A percentile compares a stretch with the other conserved stretches of the same genome.
phyloP scores from a whole-genome alignment of 2,888 invertebrate genomes.

The Stenurella melanura region DNA sequence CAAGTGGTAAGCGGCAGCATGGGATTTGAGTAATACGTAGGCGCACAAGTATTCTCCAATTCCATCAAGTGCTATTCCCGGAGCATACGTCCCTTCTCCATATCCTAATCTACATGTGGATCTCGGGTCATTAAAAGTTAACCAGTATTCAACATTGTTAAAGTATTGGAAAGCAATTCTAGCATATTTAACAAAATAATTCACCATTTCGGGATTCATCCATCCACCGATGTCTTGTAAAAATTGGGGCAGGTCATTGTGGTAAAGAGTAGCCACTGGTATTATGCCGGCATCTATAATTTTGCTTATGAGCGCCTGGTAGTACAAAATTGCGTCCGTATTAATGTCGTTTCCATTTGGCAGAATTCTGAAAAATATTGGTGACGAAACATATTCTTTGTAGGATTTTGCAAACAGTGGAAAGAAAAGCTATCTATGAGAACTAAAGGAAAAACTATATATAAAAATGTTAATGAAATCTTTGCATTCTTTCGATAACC shows the following conservation, averaged over 20 bases:
- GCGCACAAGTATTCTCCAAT: slow-evolving; percentile 78
- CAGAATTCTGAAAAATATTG: slow-evolving; percentile 66
- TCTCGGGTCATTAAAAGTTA: slow-evolving; percentile 76
- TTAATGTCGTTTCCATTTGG: slow-evolving; percentile 77
- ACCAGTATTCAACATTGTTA: slow-evolving; percentile 74
- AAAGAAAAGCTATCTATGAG: no score
- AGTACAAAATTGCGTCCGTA: slow-evolving; percentile 69
- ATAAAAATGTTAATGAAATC: no score
- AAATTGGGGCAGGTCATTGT: slow-evolving; percentile 79
- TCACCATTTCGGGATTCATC: slow-evolving; percentile 78
- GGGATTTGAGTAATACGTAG: slow-evolving; percentile 79
- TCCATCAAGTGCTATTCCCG: slow-evolving; percentile 74
- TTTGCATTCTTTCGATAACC: no score
- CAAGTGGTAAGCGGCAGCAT: slow-evolving; percentile 77
- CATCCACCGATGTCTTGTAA: slow-evolving; percentile 76
- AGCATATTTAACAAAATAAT: slow-evolving; percentile 78
- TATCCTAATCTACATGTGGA: slow-evolving; percentile 65
- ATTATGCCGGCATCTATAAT: slow-evolving; percentile 39
- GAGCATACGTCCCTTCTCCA: slow-evolving; percentile 70
- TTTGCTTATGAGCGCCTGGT: slow-evolving; percentile 48
- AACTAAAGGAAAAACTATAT: no score
- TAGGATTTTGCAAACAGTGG: no score
- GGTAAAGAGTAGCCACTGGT: slow-evolving; percentile 51
- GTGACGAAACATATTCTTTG: no score
- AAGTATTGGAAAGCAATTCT: slow-evolving; percentile 75